Conservation (phyloP, 2,888 invertebrate species). For the Lepas anatifera region DNA sequence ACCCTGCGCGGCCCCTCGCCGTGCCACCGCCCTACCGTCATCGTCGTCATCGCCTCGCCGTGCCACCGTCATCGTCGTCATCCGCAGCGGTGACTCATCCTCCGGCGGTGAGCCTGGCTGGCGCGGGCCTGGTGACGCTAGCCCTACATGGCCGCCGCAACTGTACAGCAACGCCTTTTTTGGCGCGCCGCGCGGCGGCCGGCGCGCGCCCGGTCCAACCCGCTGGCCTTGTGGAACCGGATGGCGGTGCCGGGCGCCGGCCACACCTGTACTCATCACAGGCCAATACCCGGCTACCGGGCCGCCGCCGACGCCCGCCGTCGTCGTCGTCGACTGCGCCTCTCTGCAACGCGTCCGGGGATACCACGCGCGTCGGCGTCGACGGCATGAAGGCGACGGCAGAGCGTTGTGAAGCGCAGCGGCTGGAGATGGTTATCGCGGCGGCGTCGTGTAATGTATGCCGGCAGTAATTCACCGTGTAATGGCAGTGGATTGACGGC, state of each 20-base stretch:
- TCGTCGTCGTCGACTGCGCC: not conserved
- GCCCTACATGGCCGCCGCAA: slow-evolving; percentile 4
- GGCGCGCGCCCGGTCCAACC: not conserved
- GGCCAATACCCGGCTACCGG: not conserved
- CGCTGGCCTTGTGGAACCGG: not conserved
- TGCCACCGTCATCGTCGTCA: not conserved
- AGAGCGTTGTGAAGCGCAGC: not conserved
- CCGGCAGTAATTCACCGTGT: not conserved
- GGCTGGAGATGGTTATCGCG: not conserved
- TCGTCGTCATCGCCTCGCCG: not conserved
- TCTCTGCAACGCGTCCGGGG: not conserved
- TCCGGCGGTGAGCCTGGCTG: not conserved
- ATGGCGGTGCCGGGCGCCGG: not conserved
- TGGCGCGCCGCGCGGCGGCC: not conserved
- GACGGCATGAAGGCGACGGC: not conserved
- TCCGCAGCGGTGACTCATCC: not conserved
- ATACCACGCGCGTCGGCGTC: not conserved
- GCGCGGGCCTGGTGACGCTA: too few species aligned
- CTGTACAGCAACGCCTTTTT: slow-evolving; percentile 7
- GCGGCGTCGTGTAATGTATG: not conserved
- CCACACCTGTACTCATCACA: not conserved
- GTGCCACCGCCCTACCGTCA: not conserved
- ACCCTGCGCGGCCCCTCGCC: too few species aligned
- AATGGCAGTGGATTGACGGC: not conserved
- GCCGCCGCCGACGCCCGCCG: not conserved